Conservation (phyloP, 2,888 invertebrate genomes). For the Eucera pruinosa region DNA sequence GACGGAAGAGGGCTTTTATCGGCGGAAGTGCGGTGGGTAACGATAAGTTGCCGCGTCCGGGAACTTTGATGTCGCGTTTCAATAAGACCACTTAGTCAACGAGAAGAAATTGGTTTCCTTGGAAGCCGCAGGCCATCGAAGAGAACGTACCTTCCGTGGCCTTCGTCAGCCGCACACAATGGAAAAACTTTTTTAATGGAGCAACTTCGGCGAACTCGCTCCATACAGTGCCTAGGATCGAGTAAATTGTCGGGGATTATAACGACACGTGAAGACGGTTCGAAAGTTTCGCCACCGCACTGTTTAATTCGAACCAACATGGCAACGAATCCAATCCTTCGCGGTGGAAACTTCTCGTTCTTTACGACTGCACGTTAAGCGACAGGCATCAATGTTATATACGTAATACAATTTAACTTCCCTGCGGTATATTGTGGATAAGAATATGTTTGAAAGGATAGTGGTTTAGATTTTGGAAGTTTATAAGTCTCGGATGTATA, state of each 20-base stretch:
- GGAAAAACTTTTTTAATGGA: slow-evolving; percentile 64
- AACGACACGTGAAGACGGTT: slow-evolving; percentile 44
- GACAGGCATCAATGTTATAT: neutral
- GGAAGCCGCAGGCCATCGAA: slow-evolving; percentile 23
- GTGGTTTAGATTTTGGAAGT: too few relatives aligned
- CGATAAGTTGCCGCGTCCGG: slow-evolving; percentile 28
- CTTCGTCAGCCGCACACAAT: slow-evolving; percentile 44
- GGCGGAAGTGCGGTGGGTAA: slow-evolving; percentile 8
- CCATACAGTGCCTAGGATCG: slow-evolving; percentile 10
- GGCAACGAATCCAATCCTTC: neutral
- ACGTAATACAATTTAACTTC: slow-evolving; percentile 6
- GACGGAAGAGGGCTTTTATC: neutral
- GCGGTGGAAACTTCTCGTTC: neutral
- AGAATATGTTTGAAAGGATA: too few relatives aligned
- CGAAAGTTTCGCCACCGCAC: neutral
- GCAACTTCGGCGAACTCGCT: slow-evolving; percentile 44
- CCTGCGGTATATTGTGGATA: too few relatives aligned
- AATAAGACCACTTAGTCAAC: slow-evolving; percentile 47
- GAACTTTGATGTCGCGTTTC: slow-evolving; percentile 44
- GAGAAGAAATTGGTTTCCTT: slow-evolving; percentile 49
- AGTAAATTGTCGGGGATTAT: slow-evolving; percentile 42
- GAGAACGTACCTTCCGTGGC: slow-evolving; percentile 3
- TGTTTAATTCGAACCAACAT: slow-evolving; percentile 30
- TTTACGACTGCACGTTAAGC: neutral
- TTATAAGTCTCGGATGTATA: too few relatives aligned